Percentiles rank a stretch among this genome's conserved stretches.
These are phyloP conservation scores for Scolopax rusticola DNA, from an alignment of 2,797 vertebrate species.

Conservation along the genomic window DNA sequence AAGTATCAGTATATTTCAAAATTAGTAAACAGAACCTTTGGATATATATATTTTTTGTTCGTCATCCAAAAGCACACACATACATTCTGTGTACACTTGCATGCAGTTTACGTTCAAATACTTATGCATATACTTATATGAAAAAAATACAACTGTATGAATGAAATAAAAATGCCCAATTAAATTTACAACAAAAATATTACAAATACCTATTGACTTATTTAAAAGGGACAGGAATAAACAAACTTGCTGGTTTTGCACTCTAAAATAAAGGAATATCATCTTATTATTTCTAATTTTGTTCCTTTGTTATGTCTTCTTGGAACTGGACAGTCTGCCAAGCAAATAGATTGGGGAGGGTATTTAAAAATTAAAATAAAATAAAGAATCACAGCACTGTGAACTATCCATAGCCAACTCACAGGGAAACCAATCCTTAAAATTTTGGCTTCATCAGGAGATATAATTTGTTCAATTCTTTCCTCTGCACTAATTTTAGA, in stretches of 20 bases:
- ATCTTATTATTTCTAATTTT: neutral
- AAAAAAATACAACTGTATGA: neutral
- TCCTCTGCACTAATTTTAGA: neutral
- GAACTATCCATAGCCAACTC: neutral
- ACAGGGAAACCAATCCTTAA: neutral
- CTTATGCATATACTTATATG: neutral
- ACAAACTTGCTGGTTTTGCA: neutral
- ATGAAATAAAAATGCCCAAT: neutral
- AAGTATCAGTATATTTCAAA: neutral
- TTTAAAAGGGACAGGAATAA: neutral
- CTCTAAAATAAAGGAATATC: neutral
- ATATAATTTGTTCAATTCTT: neutral
- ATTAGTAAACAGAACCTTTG: neutral
- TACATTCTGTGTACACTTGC: neutral
- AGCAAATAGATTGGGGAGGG: neutral
- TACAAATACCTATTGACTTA: neutral
- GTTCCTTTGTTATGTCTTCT: neutral
- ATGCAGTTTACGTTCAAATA: neutral
- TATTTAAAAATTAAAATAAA: neutral
- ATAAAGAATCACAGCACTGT: neutral
- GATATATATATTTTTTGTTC: neutral
- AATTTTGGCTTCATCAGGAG: neutral
- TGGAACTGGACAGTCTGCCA: neutral
- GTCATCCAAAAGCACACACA: neutral
- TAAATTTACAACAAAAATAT: neutral